Evolutionary conservation across 2,113 vertebrate genomes (phyloP).

Genomic region (Elachura formosa): DNA sequence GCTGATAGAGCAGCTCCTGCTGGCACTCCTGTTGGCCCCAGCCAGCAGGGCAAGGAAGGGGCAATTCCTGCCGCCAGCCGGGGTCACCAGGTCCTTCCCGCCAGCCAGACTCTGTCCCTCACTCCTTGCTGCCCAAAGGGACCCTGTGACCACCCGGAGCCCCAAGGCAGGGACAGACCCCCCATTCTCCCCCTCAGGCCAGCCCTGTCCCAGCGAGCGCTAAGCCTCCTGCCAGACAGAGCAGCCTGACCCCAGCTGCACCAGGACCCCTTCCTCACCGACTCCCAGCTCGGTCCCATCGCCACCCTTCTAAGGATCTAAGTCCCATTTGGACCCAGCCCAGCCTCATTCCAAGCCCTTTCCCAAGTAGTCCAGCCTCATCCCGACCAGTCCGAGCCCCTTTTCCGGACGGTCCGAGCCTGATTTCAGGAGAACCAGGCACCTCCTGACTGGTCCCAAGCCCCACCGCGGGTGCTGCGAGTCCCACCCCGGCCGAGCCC

Average conservation of each 20-base stretch:
- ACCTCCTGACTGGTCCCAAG: background rate
- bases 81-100: background rate
- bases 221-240: background rate
- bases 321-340: background rate
- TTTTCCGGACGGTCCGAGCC: background rate
- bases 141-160: background rate
- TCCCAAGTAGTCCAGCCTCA: background rate
- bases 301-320: background rate
- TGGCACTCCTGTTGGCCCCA: background rate
- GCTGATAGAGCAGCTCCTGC: constrained; percentile 9
- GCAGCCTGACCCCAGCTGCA: background rate
- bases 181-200: accelerated
- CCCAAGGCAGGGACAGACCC: background rate
- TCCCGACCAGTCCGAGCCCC: too few species aligned
- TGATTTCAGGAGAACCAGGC: background rate
- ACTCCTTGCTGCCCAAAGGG: background rate
- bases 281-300: background rate
- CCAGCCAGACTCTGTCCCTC: accelerated
- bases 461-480: background rate
- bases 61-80: accelerated
- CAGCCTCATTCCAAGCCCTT: background rate
- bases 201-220: background rate
- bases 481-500: background rate
- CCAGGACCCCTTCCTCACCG: background rate
- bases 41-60: background rate